Conservation (phyloP, 2,888 invertebrate genomes). For the Rhimphoctona megacephalus region DNA sequence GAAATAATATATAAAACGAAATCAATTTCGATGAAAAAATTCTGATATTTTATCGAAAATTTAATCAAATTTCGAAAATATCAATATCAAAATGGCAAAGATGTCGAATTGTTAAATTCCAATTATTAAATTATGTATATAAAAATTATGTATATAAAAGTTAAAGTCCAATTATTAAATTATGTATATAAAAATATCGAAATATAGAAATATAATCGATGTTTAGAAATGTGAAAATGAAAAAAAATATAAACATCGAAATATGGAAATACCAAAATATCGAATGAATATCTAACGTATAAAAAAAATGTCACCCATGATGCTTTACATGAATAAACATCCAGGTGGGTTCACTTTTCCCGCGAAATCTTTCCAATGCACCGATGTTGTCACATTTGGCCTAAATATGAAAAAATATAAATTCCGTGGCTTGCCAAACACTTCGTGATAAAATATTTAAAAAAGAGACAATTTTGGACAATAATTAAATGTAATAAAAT, state of each 20-base stretch:
- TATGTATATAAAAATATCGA: too few species aligned
- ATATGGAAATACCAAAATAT: neutral
- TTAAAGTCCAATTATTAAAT: too few species aligned
- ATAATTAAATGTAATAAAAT: constrained; percentile 12
- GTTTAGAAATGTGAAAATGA: neutral
- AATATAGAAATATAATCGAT: neutral
- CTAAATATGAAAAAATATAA: constrained; percentile 69
- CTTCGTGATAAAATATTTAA: neutral
- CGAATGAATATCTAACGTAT: neutral
- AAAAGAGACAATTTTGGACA: neutral
- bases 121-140: too few species aligned
- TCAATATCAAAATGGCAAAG: neutral
- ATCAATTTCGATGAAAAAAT: neutral
- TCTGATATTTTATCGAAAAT: neutral
- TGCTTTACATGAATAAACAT: constrained; percentile 88
- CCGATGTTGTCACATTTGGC: constrained; percentile 89
- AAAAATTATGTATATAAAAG: too few species aligned
- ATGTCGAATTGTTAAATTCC: too few species aligned
- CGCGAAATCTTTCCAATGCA: constrained; percentile 91
- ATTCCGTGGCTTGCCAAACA: neutral
- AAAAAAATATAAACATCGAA: neutral
- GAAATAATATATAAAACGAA: neutral
- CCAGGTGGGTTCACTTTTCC: constrained; percentile 96
- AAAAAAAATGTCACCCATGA: neutral
- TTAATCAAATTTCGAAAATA: neutral